Base-by-base conservation (phyloP, 1,140 invertebrate species). In the Protaetia brevitarsis region DNA sequence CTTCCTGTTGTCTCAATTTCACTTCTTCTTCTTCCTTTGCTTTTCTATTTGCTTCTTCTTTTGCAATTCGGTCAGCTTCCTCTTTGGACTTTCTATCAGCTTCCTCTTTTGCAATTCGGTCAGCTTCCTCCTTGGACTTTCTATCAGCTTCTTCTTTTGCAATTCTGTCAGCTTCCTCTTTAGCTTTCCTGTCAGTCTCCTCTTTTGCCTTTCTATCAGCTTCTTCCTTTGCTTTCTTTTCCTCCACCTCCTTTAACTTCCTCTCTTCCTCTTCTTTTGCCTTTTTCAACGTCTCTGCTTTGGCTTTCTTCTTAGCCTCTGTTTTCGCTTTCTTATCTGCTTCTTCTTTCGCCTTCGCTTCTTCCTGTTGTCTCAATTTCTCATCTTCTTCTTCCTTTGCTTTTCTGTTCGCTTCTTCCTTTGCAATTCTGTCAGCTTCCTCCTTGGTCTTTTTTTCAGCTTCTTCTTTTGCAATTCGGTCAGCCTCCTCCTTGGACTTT, bases 361-460 rank as follows among this genome's bases (percentile, higher is more conserved):
- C 61, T 64, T 69, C 66, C 63, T 70, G 28, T 64, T 73, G 19
- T 66, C 67, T 68, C 69, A 66, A 66, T 63, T 67, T 57, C 56
- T 58, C 57, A 62, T 67, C 63, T 60, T 34, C 31, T 66, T 68
- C 68, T 65, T 61, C 56, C 65, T 68, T 56, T 10, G 37, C 66
- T 68, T 67, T 30, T 21, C 31, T 63, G 31, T 71, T 64, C n/a
- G n/a, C n/a, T n/a, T n/a, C n/a, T n/a, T n/a, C n/a, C n/a, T n/a
- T n/a, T n/a, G n/a, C n/a, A n/a, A n/a, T n/a, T n/a, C n/a, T n/a
- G n/a, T n/a, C n/a, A 63, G 45, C 64, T 66, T 69, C 58, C 68
- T 74, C 66, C 67, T 71, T 67, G n/a, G 45, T 66, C 72, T 72
- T 68, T 58, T 68, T 68, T 26, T 67, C 63, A 36, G 63, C 67